Conservation (phyloP, 2,797 vertebrate genomes). For the Pseudochromis fuscus region DNA sequence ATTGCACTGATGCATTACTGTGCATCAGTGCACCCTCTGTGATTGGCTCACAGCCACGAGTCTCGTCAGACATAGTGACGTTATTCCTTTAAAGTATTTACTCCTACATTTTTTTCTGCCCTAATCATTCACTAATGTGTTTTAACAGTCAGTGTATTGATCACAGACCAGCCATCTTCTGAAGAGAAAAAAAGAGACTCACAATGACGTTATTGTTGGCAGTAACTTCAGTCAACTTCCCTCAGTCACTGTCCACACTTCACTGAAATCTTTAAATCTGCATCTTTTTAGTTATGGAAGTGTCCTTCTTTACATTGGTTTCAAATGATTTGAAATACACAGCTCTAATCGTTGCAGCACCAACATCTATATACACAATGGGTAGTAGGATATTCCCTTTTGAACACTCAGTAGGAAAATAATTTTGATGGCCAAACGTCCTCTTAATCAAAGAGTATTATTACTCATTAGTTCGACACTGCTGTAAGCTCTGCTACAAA, state of each 20-base stretch:
- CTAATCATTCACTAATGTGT: constrained; percentile 47
- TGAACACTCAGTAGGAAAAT: constrained; percentile 11
- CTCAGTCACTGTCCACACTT: no score
- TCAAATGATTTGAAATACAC: constrained; percentile 26
- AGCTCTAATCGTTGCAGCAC: constrained; percentile 46
- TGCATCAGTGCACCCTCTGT: constrained; percentile 44
- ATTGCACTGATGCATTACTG: constrained; percentile 42
- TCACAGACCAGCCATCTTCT: constrained; percentile 20
- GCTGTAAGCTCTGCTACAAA: background rate
- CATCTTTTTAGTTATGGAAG: background rate
- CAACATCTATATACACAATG: constrained; percentile 50
- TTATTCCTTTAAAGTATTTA: constrained; percentile 61
- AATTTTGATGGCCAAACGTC: background rate
- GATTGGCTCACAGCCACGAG: constrained; percentile 45
- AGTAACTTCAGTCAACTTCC: background rate
- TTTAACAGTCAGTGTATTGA: constrained; percentile 51
- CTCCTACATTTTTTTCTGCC: constrained; percentile 51
- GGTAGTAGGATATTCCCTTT: constrained; percentile 10
- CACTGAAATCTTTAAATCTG: no score
- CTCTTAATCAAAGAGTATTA: constrained; percentile 1
- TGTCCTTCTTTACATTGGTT: constrained; percentile 26
- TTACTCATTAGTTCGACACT: background rate
- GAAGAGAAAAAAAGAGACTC: constrained; percentile 1
- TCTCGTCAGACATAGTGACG: constrained; percentile 44
- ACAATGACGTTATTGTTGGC: constrained; percentile 5